Conservation (phyloP, 2,797 vertebrate species). For the Karalla daura region DNA sequence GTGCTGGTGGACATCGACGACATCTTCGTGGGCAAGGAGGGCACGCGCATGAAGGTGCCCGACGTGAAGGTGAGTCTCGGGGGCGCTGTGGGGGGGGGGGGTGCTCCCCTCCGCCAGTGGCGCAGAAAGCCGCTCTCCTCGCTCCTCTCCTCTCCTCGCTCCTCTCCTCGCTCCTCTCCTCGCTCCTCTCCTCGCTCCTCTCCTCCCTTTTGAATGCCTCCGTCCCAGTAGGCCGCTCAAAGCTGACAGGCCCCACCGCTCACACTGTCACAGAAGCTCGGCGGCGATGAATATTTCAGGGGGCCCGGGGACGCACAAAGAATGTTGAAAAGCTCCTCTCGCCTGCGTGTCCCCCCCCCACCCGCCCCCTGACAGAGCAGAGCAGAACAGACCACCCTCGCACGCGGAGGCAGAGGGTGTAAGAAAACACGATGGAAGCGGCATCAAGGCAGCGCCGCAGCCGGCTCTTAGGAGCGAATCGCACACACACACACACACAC, state of each 20-base stretch:
- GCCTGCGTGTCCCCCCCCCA: conserved; percentile 63
- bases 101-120: conserved; percentile 63
- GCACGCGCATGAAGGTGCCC: conserved; percentile 97
- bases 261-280: conserved; percentile 74
- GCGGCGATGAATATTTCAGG: conserved; percentile 84
- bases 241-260: conserved; percentile 77
- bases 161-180: conserved; percentile 53
- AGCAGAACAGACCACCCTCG: conserved; percentile 66
- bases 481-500: too few species aligned
- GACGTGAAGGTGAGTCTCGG: conserved; percentile 92
- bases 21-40: conserved; percentile 99
- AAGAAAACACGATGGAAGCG: conserved; percentile 53
- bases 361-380: too few species aligned
- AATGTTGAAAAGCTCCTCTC: conserved; percentile 73
- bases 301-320: conserved; percentile 72
- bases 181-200: conserved; percentile 48
- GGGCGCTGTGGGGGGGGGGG: too few species aligned
- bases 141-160: conserved; percentile 64
- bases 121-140: conserved; percentile 47
- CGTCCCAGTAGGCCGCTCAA: conserved; percentile 75
- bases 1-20: conserved; percentile 97
- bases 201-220: conserved; percentile 65
- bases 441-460: conserved; percentile 67
- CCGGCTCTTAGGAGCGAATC: conserved; percentile 68
- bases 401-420: conserved; percentile 59